Base-by-base conservation (phyloP, 2,888 invertebrate genomes). In the Himalopsyche tibetana region DNA sequence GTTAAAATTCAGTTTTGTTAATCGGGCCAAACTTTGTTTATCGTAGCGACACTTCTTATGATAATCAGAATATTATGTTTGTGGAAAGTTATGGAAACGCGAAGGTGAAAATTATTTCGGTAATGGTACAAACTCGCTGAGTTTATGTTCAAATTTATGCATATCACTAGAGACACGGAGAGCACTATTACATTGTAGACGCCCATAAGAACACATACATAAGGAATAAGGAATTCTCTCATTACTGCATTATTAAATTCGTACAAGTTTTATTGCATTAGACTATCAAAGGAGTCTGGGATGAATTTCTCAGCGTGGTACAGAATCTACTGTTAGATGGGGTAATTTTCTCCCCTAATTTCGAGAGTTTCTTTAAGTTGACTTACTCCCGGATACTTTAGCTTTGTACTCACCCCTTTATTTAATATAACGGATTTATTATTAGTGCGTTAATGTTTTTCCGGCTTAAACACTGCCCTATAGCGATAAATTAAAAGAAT, bases 231-330 rank as follows among this genome's bases (percentile, higher is more conserved):
- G 88, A 88, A 88, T 88, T 88, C 88, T 88, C 90, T 91, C 90
- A 90, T 91, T 90, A 91, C 90, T 90, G 90, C 90, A 90, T 90
- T 91, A 91, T 91, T 90, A 90, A 90, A 91, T 91, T 90, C 90
- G 89, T 90, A 89, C 90, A 89, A 90, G 88, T 90, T 90, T 90
- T 90, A 90, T 90, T 90, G 90, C 90, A 90, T 90, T 91, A 90
- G 89, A 89, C 89, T 89, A 89, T 89, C 89, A 88, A 89, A 88
- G 87, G 88, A 85, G 87, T 79, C 85, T 74, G 69, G 85, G 82
- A 82, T 80, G 79, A 79, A 80, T 55, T 74, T 74, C 42, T 42
- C 81, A 51, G 82, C 42, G 28, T 51, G 79, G 82, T 63, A 63
- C 19, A 19, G 69, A 63, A n/a, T 80, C 63, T 80, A 69, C 51